Evolutionary conservation across 1,140 invertebrate species (phyloP).

Genomic region (Epicauta chinensis): DNA sequence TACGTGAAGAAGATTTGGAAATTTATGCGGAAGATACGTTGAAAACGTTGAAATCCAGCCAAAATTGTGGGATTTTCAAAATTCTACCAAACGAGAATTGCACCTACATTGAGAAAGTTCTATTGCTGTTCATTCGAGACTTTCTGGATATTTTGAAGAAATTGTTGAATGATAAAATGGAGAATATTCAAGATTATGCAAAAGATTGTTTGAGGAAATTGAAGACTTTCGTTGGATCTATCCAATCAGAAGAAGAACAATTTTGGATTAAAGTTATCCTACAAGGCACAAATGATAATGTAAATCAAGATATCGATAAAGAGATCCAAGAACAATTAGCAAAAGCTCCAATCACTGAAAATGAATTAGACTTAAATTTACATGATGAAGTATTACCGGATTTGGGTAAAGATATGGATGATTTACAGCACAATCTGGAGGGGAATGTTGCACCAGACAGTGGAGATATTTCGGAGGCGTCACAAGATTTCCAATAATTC

Average conservation of each 20-base stretch:
- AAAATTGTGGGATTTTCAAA: constrained; percentile 16
- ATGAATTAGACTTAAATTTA: no score
- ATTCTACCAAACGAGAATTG: not conserved
- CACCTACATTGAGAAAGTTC: constrained; percentile 21
- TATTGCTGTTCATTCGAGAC: constrained; percentile 11
- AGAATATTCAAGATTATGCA: constrained; percentile 15
- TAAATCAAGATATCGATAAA: not conserved
- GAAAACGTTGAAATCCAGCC: constrained; percentile 16
- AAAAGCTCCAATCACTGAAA: constrained; percentile 1
- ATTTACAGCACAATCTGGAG: no score
- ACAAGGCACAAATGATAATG: not conserved
- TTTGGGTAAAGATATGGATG: no score
- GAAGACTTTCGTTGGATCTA: constrained; percentile 4
- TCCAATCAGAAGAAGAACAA: constrained; percentile 9
- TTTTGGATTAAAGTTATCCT: constrained; percentile 5
- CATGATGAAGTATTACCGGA: no score
- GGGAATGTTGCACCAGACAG: no score
- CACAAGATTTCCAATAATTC: no score
- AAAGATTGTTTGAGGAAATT: constrained; percentile 9
- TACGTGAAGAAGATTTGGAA: constrained; percentile 16
- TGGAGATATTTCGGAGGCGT: no score
- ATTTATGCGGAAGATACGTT: constrained; percentile 29
- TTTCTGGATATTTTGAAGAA: constrained; percentile 15
- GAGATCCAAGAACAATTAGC: constrained; percentile 1
- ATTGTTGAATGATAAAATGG: constrained; percentile 15